These are phyloP conservation scores for Suncus etruscus DNA, from an alignment of 2,113 vertebrate species.

Conservation along the genomic window DNA sequence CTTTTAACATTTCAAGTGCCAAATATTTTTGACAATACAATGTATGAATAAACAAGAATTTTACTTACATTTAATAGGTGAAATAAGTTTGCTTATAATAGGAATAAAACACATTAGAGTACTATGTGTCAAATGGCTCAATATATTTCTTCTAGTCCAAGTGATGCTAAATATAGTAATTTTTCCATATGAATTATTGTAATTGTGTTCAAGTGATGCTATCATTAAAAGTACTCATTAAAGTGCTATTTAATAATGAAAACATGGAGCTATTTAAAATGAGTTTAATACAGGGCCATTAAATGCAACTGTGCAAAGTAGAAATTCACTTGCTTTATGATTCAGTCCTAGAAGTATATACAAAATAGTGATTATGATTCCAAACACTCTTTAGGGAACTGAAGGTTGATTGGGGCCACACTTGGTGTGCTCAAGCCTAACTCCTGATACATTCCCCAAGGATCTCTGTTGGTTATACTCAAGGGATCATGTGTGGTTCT, in stretches of 20 bases:
- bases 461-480: too few relatives aligned
- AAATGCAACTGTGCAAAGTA: not conserved
- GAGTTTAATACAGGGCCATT: not conserved
- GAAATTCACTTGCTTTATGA: not conserved
- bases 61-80: not conserved
- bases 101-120: not conserved
- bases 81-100: not conserved
- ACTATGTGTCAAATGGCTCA: not conserved
- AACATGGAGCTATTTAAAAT: constrained; percentile 1
- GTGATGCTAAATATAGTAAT: not conserved
- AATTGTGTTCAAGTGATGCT: not conserved
- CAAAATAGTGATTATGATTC: not conserved
- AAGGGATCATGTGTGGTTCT: too few relatives aligned
- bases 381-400: not conserved
- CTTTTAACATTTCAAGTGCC: not conserved
- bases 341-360: not conserved
- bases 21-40: not conserved
- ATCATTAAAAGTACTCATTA: not conserved
- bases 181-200: not conserved
- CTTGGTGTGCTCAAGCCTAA: too few relatives aligned
- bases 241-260: constrained; percentile 7
- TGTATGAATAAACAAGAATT: too few relatives aligned
- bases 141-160: not conserved
- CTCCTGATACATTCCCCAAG: too few relatives aligned
- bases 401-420: too few relatives aligned